Evolutionary conservation across 2,113 vertebrate species (phyloP).

Genomic region (Neopipo cinnamomea): DNA sequence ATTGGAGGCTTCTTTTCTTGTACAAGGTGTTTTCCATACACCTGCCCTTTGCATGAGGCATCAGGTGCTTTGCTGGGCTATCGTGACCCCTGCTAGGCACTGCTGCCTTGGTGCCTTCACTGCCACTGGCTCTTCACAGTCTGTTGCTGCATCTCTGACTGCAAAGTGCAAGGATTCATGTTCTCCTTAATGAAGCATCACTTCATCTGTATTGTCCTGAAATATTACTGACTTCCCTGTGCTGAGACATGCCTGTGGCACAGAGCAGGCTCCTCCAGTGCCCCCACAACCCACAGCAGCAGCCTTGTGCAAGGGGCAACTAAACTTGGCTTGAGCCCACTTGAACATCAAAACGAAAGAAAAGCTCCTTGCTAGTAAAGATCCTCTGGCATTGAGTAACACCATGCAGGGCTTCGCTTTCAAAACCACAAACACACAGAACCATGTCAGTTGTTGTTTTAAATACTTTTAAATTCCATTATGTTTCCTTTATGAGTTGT

Average conservation of each 20-base stretch:
- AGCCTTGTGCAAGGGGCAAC: background rate
- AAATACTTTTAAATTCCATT: background rate
- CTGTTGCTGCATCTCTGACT: background rate
- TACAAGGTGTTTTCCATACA: background rate
- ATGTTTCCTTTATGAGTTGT: background rate
- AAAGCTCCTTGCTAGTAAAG: background rate
- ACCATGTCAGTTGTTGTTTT: background rate
- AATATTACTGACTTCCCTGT: background rate
- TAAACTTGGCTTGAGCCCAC: background rate
- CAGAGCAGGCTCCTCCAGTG: background rate
- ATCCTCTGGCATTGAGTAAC: background rate
- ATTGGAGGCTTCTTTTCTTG: background rate
- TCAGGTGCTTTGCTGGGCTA: background rate
- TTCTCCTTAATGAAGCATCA: background rate
- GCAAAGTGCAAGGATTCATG: background rate
- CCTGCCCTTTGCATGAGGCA: background rate
- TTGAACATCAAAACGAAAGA: background rate
- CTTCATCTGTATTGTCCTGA: background rate
- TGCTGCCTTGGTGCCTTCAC: background rate
- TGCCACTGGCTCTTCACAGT: background rate
- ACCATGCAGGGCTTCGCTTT: accelerated
- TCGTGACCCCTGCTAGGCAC: background rate
- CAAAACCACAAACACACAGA: background rate
- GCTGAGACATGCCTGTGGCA: background rate
- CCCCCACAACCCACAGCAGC: background rate